Base-by-base conservation (phyloP, 2,113 vertebrate genomes). In the Copsychus sechellarum region DNA sequence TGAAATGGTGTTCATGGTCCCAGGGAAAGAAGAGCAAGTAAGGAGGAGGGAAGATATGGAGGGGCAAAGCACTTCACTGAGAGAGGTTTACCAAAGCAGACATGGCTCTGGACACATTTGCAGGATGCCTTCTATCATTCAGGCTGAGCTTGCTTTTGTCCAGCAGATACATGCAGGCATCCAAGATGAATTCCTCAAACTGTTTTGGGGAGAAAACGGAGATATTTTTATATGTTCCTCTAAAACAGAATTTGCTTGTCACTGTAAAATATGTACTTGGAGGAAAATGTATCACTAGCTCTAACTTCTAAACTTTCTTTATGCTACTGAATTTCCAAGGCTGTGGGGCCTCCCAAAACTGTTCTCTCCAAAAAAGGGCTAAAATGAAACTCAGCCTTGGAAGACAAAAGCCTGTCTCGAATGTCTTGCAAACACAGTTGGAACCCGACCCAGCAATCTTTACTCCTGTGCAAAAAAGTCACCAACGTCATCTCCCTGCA, bases 161-260 rank as follows among this genome's bases (percentile, higher is more conserved):
- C 82, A 98, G 83, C 58, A 98, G 95, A 67, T 86, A 92, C 65
- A 98, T 89, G 91, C 97, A 98, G 77, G 95, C 88, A 0, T 96
- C 97, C 92, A 98, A 79, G 60, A 98, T 0, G 0, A 61, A 61
- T 18, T 96, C 93, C 86, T 98, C 97, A 94, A 97, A 97, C 98
- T 98, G 73, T 90, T 90, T 85, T 31, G 38, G 57, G 24, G 42
- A 67, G 60, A 83, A 80, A 89, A 45, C 3, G 17, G 73, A 76
- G 80, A 71, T 13, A 16, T 23, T 54, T 57, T 74, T 36, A 81
- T 6, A 33, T 1, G 1, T 12, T 0, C 0, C 20, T 69, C 10
- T 74, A 34, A 80, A 90, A 1, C 9, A 74, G 25, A 48, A 88
- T 76, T 64, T 83, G 26, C 51, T 72, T 43, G 3, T 60, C 43